Evolutionary conservation across 2,797 vertebrate species (phyloP), one percentile per base, ranked within the genome.

Genomic region (Spinus pinus): DNA sequence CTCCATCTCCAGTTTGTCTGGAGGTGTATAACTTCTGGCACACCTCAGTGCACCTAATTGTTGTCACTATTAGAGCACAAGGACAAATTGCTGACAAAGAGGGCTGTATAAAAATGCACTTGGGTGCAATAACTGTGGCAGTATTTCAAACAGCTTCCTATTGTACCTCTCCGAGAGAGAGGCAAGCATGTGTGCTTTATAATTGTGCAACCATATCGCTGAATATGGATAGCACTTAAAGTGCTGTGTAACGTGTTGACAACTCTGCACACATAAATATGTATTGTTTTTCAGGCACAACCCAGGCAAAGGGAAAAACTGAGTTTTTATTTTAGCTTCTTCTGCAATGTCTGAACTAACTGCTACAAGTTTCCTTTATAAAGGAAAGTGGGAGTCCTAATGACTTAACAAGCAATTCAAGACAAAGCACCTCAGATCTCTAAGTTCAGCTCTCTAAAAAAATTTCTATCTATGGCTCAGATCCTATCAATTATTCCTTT

Each of bases 181-280:
- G 84, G 78, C 83, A 86, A 78, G 88, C 53, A 37, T 37, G 54
- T 81, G 73, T 71, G 82, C 78, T 94, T 92, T 86, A 7, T 96
- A 96, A 96, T 91, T 93, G 91, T 93, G 91, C 74, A 90, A 91
- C 93, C 91, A 20, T 83, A 90, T 81, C 81, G 20, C 64, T 96
- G 96, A 95, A 97, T 96, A 80, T 75, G 62, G 86, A 95, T 88
- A 42, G 44, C 2, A 21, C 50, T 93, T 91, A 87, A 80, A 88
- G 77, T 27, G 78, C 91, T 69, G 93, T 82, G 90, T 94, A 97
- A 94, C 9, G 1, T 74, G 50, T 81, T 95, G 95, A 96, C 94
- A 96, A 83, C 85, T 81, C 84, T 73, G 86, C 88, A 85, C 84
- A 92, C 87, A 97, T 95, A 97, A 96, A 97, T 97, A 97, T 96